Percentiles rank a stretch among this genome's conserved stretches.
Evolutionary conservation across 2,888 invertebrate genomes (phyloP).

Genomic region (Phorcus lineatus): DNA sequence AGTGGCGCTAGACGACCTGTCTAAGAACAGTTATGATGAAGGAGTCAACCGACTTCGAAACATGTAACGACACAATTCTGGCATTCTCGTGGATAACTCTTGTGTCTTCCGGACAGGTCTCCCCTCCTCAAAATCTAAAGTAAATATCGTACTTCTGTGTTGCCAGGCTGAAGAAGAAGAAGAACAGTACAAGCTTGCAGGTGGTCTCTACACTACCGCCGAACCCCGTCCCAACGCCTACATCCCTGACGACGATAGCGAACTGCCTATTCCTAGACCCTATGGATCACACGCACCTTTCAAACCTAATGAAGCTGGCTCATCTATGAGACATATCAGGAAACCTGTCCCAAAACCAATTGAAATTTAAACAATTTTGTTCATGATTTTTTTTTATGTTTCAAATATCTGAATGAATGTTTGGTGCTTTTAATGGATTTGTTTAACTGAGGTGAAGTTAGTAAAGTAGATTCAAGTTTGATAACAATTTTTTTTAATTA

Average conservation of each 20-base stretch:
- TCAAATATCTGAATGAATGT: not conserved
- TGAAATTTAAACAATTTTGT: conserved; percentile 68
- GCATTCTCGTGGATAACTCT: too few relatives aligned
- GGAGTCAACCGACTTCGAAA: too few relatives aligned
- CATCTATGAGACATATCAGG: conserved; percentile 74
- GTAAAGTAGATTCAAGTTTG: not conserved
- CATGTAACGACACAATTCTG: too few relatives aligned
- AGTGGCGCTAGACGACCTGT: too few relatives aligned
- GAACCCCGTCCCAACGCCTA: conserved; percentile 76
- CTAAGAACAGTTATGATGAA: too few relatives aligned
- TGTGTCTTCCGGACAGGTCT: too few relatives aligned
- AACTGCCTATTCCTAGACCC: conserved; percentile 75
- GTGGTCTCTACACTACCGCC: conserved; percentile 73
- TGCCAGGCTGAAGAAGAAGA: conserved; percentile 70
- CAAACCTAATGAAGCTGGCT: conserved; percentile 73
- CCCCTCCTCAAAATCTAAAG: too few relatives aligned
- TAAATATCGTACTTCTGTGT: too few relatives aligned
- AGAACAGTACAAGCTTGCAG: conserved; percentile 72
- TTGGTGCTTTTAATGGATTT: not conserved
- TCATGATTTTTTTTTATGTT: not conserved
- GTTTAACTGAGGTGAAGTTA: not conserved
- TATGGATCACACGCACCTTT: conserved; percentile 75
- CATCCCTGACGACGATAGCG: conserved; percentile 74
- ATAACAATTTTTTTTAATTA: too few relatives aligned
- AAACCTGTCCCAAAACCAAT: conserved; percentile 76